phyloP scores from a whole-genome alignment of 1,140 invertebrate species.

The Limonius californicus region DNA sequence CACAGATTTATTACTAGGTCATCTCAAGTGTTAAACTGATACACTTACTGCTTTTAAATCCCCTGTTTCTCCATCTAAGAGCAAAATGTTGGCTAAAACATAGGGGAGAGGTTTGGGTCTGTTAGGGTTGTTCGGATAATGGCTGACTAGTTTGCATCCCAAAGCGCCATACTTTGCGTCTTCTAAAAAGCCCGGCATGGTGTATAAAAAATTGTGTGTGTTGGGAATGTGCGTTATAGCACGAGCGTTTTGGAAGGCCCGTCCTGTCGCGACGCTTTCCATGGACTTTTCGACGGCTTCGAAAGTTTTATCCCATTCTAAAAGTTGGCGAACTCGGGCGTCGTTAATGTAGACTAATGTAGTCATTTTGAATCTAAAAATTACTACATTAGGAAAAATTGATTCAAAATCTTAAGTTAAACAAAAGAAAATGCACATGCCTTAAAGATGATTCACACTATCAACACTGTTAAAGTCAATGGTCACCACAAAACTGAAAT shows the following conservation, averaged over 20 bases:
- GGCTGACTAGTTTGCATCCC: conserved; percentile 52
- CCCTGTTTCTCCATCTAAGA: conserved; percentile 48
- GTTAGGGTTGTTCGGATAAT: conserved; percentile 43
- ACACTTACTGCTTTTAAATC: conserved; percentile 43
- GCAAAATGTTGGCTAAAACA: conserved; percentile 48
- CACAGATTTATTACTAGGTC: too few species aligned
- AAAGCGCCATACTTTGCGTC: conserved; percentile 42
- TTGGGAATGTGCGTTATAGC: conserved; percentile 27
- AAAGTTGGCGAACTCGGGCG: conserved; percentile 23
- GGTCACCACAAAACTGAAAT: too few species aligned
- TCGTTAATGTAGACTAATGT: conserved; percentile 25
- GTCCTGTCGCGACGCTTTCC: conserved; percentile 19
- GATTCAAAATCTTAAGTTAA: too few species aligned
- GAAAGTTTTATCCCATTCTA: conserved; percentile 32
- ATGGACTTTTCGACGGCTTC: conserved; percentile 30
- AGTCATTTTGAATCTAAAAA: not conserved
- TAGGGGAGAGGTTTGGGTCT: conserved; percentile 43
- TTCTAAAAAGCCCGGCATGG: conserved; percentile 51
- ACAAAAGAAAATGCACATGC: too few species aligned
- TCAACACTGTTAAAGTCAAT: too few species aligned
- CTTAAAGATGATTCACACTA: too few species aligned
- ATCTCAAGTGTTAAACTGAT: too few species aligned
- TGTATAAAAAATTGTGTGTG: conserved; percentile 37
- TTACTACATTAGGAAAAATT: too few species aligned
- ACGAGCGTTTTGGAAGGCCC: conserved; percentile 30